phyloP scores from a whole-genome alignment of 2,888 invertebrate genomes.

The Brachyptera putata region DNA sequence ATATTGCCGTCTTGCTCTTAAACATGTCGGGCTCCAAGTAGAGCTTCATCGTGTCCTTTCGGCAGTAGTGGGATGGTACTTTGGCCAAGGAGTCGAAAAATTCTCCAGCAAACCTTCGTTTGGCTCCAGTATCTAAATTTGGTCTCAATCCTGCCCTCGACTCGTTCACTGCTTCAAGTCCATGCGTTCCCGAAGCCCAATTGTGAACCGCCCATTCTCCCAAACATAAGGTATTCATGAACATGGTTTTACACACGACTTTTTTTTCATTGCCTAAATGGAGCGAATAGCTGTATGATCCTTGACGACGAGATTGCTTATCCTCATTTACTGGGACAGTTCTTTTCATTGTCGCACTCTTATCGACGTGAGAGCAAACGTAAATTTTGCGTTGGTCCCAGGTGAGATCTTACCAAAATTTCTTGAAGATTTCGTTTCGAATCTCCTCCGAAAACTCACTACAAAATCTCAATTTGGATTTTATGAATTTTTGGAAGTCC shows the following conservation, averaged over 20 bases:
- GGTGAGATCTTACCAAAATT: neutral
- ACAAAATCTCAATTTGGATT: neutral
- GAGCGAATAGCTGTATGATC: neutral
- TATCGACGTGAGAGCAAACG: neutral
- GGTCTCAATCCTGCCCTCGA: too few relatives aligned
- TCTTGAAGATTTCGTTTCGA: neutral
- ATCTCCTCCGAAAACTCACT: neutral
- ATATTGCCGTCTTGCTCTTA: slow-evolving; percentile 29
- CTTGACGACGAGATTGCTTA: neutral
- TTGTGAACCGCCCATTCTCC: neutral
- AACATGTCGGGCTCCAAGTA: slow-evolving; percentile 34
- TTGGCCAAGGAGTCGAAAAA: neutral
- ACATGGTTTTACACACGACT: neutral
- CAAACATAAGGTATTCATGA: neutral
- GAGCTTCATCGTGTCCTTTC: slow-evolving; percentile 31
- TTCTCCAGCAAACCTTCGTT: neutral
- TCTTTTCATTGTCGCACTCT: too few relatives aligned
- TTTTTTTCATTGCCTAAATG: neutral
- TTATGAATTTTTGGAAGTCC: too few relatives aligned
- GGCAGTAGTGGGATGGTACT: slow-evolving; percentile 35
- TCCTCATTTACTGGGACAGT: neutral
- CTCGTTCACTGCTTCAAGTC: neutral
- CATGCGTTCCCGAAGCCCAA: neutral
- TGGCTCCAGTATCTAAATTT: too few relatives aligned
- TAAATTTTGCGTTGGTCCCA: neutral